These are phyloP conservation scores for Apantesis nais DNA, from an alignment of 2,888 invertebrate genomes.

Conservation along the genomic window DNA sequence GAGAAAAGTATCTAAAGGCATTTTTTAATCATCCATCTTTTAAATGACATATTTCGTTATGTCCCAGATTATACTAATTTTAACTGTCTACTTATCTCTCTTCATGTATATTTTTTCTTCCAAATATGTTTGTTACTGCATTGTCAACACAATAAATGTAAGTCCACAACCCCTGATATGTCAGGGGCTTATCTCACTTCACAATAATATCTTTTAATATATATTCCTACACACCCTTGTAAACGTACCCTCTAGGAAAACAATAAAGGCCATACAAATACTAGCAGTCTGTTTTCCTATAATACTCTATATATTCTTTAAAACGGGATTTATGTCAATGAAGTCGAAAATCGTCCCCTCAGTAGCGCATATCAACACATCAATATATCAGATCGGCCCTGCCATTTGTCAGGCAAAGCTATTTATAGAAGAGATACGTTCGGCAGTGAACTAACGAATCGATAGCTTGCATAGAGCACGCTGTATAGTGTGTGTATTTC, in stretches of 20 bases:
- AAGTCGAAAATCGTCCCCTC: slow-evolving; percentile 60
- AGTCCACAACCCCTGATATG: slow-evolving; percentile 11
- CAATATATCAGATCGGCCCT: slow-evolving; percentile 66
- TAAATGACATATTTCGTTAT: no score
- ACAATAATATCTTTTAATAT: slow-evolving; percentile 36
- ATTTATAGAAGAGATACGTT: slow-evolving; percentile 61
- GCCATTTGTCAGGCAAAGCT: slow-evolving; percentile 66
- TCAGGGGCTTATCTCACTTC: slow-evolving; percentile 23
- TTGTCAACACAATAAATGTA: slow-evolving; percentile 13
- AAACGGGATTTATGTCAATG: slow-evolving; percentile 60
- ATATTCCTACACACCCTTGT: slow-evolving; percentile 28
- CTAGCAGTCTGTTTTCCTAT: slow-evolving; percentile 47
- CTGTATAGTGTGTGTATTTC: slow-evolving; percentile 11
- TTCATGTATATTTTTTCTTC: background rate
- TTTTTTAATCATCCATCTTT: no score
- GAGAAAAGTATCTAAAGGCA: no score
- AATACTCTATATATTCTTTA: slow-evolving; percentile 57
- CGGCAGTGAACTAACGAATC: slow-evolving; percentile 36
- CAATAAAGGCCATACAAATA: slow-evolving; percentile 47
- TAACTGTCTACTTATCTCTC: no score
- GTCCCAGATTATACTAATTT: no score
- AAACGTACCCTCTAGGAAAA: slow-evolving; percentile 45
- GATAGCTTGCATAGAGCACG: slow-evolving; percentile 32
- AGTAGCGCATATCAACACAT: slow-evolving; percentile 66
- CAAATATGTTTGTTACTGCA: background rate